These are phyloP conservation scores for Chascanopsetta lugubris DNA, from an alignment of 2,113 vertebrate genomes.

Conservation along the genomic window DNA sequence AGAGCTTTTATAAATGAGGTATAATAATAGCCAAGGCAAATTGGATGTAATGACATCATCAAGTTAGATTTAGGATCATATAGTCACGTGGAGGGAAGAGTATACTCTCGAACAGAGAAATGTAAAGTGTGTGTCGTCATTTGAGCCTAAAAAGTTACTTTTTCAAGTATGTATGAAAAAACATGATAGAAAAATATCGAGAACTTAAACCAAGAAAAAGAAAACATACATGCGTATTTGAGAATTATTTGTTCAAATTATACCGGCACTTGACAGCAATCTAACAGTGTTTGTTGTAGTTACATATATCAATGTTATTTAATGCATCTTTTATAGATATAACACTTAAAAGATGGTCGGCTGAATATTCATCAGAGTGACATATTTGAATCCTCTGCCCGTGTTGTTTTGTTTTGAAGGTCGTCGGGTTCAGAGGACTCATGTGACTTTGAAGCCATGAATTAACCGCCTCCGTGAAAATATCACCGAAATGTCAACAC, in stretches of 20 bases:
- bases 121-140: constrained; percentile 1
- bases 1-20: constrained; percentile 76
- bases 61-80: constrained; percentile 44
- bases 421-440: constrained; percentile 26
- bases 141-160: too few relatives aligned
- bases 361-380: constrained; percentile 13
- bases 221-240: too few relatives aligned
- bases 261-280: too few relatives aligned
- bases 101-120: constrained; percentile 12
- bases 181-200: too few relatives aligned
- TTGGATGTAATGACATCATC: constrained; percentile 62
- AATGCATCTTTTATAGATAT: too few relatives aligned
- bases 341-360: too few relatives aligned
- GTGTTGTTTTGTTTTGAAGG: constrained; percentile 36
- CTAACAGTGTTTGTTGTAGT: too few relatives aligned
- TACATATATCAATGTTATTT: too few relatives aligned
- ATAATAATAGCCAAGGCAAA: constrained; percentile 73
- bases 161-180: too few relatives aligned
- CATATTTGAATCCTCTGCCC: constrained; percentile 20
- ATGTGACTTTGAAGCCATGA: constrained; percentile 40
- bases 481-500: constrained; percentile 72
- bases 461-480: constrained; percentile 43
- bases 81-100: constrained; percentile 12
- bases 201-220: too few relatives aligned
- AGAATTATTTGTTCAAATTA: too few relatives aligned